Evolutionary conservation across 2,888 invertebrate genomes (phyloP), one percentile per base, ranked within the genome.

Genomic region (Dromius quadrimaculatus): DNA sequence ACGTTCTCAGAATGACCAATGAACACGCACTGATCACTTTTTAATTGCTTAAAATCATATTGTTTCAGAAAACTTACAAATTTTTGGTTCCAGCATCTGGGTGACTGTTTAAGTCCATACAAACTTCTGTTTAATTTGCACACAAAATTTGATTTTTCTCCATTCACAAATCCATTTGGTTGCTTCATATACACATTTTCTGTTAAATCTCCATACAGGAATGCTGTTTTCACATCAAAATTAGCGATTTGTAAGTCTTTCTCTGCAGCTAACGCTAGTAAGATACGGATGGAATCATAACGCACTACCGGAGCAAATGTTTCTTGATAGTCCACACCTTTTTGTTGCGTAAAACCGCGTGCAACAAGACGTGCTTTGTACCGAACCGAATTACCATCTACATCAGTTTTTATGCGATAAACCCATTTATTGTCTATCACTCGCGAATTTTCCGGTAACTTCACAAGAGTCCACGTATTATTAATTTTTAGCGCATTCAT

Each of bases 221-320:
- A 28, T 28, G 28, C 41, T 4, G 41, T 41, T 9, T 41, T 41
- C n/a, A 41, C n/a, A 9, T 41, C 41, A 3, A 41, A 41, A 6
- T 41, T 3, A 4, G 5, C 41, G 3, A 41, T 41, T 41, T 41
- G 5, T 3, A 41, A 9, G n/a, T 41, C n/a, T 6, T 41, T 4
- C n/a, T n/a, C 15, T 6, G 41, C 41, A 6, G 41, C 41, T 4
- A 41, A 4, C 2, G 41, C 41, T 13, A 41, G 41, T 3, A 41
- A n/a, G 4, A 9, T 41, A 4, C 41, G 41, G n/a, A 41, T 41
- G 3, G 41, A 41, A 4, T 41, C 41, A 41, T 41, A 41, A 6
- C 41, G 41, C 41, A 41, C 41, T 13, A 41, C 41, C n/a, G 41
- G 41, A 6, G 41, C 41, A 9, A 41, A 41, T 2, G n/a, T 41